Base-by-base conservation (phyloP, 2,888 invertebrate species). In the Liposcelis brunnea region DNA sequence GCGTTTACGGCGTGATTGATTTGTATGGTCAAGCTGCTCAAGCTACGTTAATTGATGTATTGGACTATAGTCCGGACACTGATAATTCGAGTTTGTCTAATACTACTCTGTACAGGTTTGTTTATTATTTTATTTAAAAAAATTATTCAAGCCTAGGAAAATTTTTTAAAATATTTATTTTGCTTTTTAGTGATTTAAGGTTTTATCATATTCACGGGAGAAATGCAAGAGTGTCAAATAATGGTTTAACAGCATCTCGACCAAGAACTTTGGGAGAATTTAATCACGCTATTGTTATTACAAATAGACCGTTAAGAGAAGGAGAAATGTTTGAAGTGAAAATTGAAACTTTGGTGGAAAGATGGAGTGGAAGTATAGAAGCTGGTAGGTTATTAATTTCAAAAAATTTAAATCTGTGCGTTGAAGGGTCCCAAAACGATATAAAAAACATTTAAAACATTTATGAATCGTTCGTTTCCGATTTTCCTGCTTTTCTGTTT, bases 21-120 rank as follows among this genome's bases (percentile, higher is more conserved):
- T 67, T 95, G 49, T 93, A 93, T 58, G 94, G 94, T 0, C 90
- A 93, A 58, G 93, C 91, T 40, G 90, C 90, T 0, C 90, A 91
- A 61, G 90, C 86, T 1, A 85, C 89, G 2, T 86, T 94, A 45
- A 75, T 86, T 10, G 81, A 84, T 53, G 70, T 70, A 32, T 75
- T 74, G 45, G 73, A 75, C 53, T 79, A 77, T 49, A 77, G 77
- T 49, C 77, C 78, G 0, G 76, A 77, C 49, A 82, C 84, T 0
- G 74, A 80, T 1, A 72, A 80, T 54, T 83, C 82, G 1, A 77
- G 79, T 47, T 72, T 80, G 49, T 83, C 83, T 1, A 82, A 81
- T 56, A 77, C 79, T 1, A 77, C 77, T 2, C 59, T 77, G 8
- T 77, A 77, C 54, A 75, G 70, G 76, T 68, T n/a, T 19, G 15